Evolutionary conservation across 2,797 vertebrate genomes (phyloP), one percentile per base, ranked within the genome.

Genomic region (Thripadectes ignobilis): DNA sequence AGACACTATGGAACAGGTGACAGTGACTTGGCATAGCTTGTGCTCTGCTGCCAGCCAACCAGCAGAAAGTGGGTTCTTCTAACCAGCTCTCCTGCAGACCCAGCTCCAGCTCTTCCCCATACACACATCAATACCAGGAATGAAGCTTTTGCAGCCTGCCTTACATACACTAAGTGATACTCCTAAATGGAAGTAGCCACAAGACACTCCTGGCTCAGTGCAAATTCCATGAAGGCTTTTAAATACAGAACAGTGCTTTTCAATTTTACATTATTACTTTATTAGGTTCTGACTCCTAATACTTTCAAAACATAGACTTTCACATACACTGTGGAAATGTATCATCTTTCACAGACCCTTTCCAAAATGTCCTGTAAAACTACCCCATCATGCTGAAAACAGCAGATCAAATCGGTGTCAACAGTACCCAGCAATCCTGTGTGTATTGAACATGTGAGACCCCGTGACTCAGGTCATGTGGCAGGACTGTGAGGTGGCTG

Each of bases 381-480:
- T n/a, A 27, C 12, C 19, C 26, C 18, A 41, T 10, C 3, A 0
- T 7, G n/a, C 54, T 85, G 62, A 59, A 45, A 84, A 66, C 29
- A 69, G 13, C 14, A 3, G 24, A 81, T 11, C 12, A 72, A 58
- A 57, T 2, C 1, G 1, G 41, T 2, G 6, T 8, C 29, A 45
- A 27, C 26, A 7, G 1, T 11, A 29, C 23, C 29, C 8, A 34
- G 51, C 11, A 30, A 54, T 32, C 30, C 43, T 34, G 21, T 7
- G 26, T 61, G 39, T 32, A 24, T 45, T 12, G 18, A 52, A 7
- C 3, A 1, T 2, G 10, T 9, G 30, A 74, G 52, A 65, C 4
- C 46, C 38, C 17, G 0, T 1, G 45, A 17, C 48, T 21, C 32
- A 7, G 19, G 24, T 16, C 32, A 16, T 1, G 1, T 4, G 34